phyloP scores from a whole-genome alignment of 2,797 vertebrate species.

The Ceryle rudis region DNA sequence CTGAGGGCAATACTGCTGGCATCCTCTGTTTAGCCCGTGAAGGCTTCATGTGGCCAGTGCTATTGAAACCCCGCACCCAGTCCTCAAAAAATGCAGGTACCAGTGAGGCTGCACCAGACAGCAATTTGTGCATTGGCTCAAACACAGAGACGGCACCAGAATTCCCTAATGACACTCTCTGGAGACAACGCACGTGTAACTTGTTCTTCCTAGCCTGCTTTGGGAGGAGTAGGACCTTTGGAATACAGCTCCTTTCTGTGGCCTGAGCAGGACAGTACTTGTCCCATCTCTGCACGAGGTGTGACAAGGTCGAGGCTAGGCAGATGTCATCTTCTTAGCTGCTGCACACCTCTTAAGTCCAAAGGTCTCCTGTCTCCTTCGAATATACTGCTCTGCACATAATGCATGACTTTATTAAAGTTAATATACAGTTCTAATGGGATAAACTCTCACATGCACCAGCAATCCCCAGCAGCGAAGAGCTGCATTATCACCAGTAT shows the following conservation, averaged over 20 bases:
- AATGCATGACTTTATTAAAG: accelerated
- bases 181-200: neutral
- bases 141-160: neutral
- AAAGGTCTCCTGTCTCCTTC: neutral
- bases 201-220: neutral
- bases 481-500: neutral
- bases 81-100: neutral
- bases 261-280: neutral
- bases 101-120: neutral
- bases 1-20: neutral
- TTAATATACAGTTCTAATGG: neutral
- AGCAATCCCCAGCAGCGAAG: neutral
- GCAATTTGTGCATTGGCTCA: neutral
- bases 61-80: accelerated
- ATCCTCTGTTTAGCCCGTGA: neutral
- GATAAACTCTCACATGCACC: neutral
- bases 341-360: neutral
- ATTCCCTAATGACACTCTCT: accelerated
- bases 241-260: neutral
- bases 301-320: neutral
- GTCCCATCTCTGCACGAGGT: neutral
- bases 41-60: neutral
- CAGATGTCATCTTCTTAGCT: neutral
- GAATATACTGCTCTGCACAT: neutral
- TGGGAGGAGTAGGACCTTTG: neutral